Evolutionary conservation across 1,140 invertebrate species (phyloP).

Genomic region (Dufourea novaeangliae): DNA sequence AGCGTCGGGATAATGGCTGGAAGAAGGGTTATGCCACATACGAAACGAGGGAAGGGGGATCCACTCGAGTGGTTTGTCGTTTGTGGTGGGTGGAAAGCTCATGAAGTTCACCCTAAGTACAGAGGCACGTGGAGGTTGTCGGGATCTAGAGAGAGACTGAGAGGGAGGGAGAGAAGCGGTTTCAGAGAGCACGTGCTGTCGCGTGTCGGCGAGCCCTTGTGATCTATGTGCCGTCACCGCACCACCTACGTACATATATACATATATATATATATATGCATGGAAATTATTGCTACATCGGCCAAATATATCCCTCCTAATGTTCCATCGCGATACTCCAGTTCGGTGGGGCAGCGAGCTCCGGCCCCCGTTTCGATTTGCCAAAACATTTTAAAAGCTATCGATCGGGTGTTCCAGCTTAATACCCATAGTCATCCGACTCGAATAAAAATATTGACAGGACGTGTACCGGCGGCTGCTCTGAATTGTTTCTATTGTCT

Average conservation of each 20-base stretch:
- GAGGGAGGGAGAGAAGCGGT: conserved; percentile 42
- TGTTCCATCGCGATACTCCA: conserved; percentile 60
- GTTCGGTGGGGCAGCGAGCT: background rate
- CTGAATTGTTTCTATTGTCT: too few relatives aligned
- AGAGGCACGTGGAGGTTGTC: conserved; percentile 22
- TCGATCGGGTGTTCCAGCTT: conserved; percentile 31
- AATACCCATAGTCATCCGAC: background rate
- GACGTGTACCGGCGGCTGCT: background rate
- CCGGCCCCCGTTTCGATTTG: conserved; percentile 56
- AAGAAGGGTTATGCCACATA: conserved; percentile 70
- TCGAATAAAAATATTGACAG: background rate
- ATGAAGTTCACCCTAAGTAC: conserved; percentile 50
- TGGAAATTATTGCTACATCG: conserved; percentile 77
- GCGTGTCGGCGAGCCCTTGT: conserved; percentile 75
- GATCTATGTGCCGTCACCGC: conserved; percentile 75
- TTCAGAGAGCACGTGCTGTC: conserved; percentile 74
- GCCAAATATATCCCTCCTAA: conserved; percentile 71
- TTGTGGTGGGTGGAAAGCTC: conserved; percentile 73
- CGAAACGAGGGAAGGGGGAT: conserved; percentile 56
- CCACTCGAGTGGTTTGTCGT: conserved; percentile 77
- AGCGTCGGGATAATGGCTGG: conserved; percentile 68
- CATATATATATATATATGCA: conserved; percentile 73
- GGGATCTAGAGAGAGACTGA: conserved; percentile 20
- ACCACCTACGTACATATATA: conserved; percentile 59
- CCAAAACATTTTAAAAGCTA: conserved; percentile 65